Evolutionary conservation across 1,140 invertebrate species (phyloP), one percentile per base, ranked within the genome.

Genomic region (Drosophila ogumai): DNA sequence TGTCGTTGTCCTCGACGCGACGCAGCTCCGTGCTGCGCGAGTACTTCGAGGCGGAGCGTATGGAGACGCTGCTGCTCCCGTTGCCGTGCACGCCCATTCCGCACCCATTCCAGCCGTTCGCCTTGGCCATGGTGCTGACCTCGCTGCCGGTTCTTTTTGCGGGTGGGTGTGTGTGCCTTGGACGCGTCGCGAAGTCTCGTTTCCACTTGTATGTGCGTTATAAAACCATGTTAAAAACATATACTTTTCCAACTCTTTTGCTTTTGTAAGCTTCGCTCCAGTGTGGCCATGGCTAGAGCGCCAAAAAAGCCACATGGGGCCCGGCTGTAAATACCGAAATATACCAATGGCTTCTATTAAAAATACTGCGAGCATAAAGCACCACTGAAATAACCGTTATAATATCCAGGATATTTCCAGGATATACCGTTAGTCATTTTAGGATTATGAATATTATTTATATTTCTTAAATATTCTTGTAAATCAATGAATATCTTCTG

Each of bases 1-100:
- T 71, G 68, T 94, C 91, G 17, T 91, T 93, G 8, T 94, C 92
- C 32, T 93, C 93, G 25, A 96, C 86, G 82, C 95, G 95, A 41
- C 95, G 92, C 46, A 96, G 88, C 93, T 96, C 95, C 6, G 93
- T 94, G 49, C 93, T 74, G 60, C 88, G 85, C 49, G 66, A 81
- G 50, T 88, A 88, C 66, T 88, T 88, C 12, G 78, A 77, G 68
- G 64, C 46, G 40, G 60, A 46, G 25, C 50, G 31, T 36, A 60
- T 40, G 46, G 56, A 52, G 47, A 38, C 32, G 54, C 38, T 56
- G 50, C 32, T 52, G 61, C 49, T 47, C 9, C 61, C 73, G 32
- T 76, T 76, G 19, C 49, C 47, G 25, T 78, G 64, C 38, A 73
- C 40, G 40, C 31, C 58, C 43, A 43, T 41, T 68, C 55, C 74